These are phyloP conservation scores for Drosophila subpulchrella DNA, from an alignment of 1,140 invertebrate species.

Conservation along the genomic window DNA sequence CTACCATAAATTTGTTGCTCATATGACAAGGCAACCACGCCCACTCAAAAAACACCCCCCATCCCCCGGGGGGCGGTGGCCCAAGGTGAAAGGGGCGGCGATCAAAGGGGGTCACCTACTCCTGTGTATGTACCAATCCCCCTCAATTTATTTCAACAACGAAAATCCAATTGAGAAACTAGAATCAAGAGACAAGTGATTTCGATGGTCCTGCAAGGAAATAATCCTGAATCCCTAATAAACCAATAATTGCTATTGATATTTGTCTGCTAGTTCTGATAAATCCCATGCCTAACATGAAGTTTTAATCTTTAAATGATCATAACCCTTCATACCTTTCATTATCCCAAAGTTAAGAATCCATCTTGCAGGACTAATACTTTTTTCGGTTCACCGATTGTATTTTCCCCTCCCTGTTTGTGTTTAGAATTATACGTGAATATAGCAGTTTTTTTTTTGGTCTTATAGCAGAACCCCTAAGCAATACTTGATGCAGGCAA, in stretches of 20 bases:
- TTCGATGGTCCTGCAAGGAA: constrained; percentile 20
- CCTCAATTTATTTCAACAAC: constrained; percentile 60
- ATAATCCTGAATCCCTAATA: neutral
- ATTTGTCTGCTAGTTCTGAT: neutral
- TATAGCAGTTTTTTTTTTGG: constrained; percentile 10
- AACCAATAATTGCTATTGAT: neutral
- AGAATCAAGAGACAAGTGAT: constrained; percentile 37
- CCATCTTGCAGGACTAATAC: constrained; percentile 10
- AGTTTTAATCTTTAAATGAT: no score
- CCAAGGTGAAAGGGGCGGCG: neutral
- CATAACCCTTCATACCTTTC: no score
- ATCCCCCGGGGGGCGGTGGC: constrained; percentile 20
- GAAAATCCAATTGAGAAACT: constrained; percentile 71
- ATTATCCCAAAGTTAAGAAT: no score
- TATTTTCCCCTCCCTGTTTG: constrained; percentile 13
- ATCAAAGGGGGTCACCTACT: neutral
- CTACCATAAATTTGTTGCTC: constrained; percentile 65
- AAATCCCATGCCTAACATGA: no score
- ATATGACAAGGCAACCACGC: constrained; percentile 61
- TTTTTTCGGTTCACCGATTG: constrained; percentile 17
- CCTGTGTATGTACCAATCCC: neutral
- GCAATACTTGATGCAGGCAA: constrained; percentile 41
- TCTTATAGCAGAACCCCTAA: constrained; percentile 32
- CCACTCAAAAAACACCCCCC: neutral
- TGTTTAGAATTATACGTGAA: constrained; percentile 19